Evolutionary conservation across 2,888 invertebrate species (phyloP), one percentile per base, ranked within the genome.

Genomic region (Dynastes hyllus): DNA sequence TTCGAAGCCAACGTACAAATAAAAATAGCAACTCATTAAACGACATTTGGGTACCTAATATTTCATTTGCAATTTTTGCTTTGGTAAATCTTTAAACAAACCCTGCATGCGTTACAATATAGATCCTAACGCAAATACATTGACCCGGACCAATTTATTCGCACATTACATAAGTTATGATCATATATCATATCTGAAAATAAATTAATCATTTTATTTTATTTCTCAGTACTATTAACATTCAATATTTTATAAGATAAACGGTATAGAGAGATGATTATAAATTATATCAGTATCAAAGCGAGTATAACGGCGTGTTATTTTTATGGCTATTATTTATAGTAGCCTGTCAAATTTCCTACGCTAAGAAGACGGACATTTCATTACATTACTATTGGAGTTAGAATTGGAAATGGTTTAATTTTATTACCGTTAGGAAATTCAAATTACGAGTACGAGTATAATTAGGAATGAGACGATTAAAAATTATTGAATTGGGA

Each of bases 251-350:
- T 13, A 58, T 58, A 58, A n/a, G n/a, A 3, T 58, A 22, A 22
- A 22, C n/a, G 55, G 22, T 58, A 8, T 22, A 58, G 55, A 55
- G 1, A 13, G 55, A 16, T 55, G 6, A 5, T n/a, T 58, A 9
- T 16, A 58, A 58, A 58, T 58, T 58, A 58, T 22, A 16, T 58
- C 55, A 16, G 22, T 58, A 58, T 58, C 55, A 58, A 58, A 8
- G n/a, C 1, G 22, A 58, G 8, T 58, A 27, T 58, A 58, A 58
- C 55, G 55, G 55, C 55, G 5, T 53, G 13, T 53, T 5, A 53
- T 58, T 58, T 58, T 53, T 58, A 16, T 22, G 8, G 16, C 16
- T 8, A 16, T 22, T 58, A 58, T 4, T 58, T 58, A 27, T 58
- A 22, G n/a, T 22, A 16, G 55, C 22, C 55, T 58, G 22, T 58